Percentiles rank a stretch among this genome's conserved stretches.
Evolutionary conservation across 2,888 invertebrate genomes (phyloP).

Genomic region (Synanthedon myopaeformis): DNA sequence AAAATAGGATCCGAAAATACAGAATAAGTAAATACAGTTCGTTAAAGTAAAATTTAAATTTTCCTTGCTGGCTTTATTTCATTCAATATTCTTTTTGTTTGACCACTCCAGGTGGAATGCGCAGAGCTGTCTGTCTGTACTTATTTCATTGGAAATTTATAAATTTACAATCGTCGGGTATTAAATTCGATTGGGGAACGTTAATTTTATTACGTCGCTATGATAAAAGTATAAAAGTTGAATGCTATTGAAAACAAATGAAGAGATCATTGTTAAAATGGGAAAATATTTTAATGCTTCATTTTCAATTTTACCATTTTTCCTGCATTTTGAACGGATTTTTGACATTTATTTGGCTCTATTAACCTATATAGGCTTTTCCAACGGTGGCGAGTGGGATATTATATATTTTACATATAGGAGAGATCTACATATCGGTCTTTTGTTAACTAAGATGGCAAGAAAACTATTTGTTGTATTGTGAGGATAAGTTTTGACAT

Average conservation of each 20-base stretch:
- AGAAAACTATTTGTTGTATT: too few species aligned
- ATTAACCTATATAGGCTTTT: too few species aligned
- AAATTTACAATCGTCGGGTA: conserved; percentile 20
- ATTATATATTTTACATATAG: too few species aligned
- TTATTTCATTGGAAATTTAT: conserved; percentile 21
- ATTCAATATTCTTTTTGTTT: conserved; percentile 28
- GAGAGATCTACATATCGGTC: too few species aligned
- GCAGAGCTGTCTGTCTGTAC: conserved; percentile 7
- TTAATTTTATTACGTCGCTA: conserved; percentile 12
- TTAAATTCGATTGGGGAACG: conserved; percentile 29
- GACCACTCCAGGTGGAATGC: conserved; percentile 6
- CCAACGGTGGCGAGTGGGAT: too few species aligned
- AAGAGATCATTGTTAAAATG: background rate
- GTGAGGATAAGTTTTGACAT: too few species aligned
- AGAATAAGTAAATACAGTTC: conserved; percentile 51
- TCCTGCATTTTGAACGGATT: too few species aligned
- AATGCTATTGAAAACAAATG: background rate
- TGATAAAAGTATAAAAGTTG: background rate
- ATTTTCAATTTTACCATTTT: too few species aligned
- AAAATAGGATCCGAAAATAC: conserved; percentile 23
- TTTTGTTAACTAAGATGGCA: too few species aligned
- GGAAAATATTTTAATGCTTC: background rate
- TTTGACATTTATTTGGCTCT: too few species aligned
- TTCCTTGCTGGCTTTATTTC: conserved; percentile 41
- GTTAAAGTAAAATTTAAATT: conserved; percentile 58